Evolutionary conservation across 1,140 invertebrate genomes (phyloP), one percentile per base, ranked within the genome.

Genomic region (Pseudomyrmex concolor): DNA sequence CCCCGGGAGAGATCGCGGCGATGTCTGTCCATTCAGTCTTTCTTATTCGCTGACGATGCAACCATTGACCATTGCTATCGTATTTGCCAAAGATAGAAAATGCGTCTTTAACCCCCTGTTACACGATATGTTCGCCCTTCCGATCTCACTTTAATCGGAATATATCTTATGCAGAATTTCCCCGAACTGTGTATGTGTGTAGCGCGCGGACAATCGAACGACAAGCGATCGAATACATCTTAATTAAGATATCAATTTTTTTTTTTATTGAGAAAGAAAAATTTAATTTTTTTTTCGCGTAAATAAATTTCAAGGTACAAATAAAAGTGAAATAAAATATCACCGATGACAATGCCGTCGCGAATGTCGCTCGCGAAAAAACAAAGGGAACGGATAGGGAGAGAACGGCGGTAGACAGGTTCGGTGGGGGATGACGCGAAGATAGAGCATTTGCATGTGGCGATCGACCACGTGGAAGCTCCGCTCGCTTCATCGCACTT

Each of bases 371-470:
- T 51, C 48, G 34, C 43, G 59, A 62, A 71, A 83, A 87, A 71
- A 62, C 84, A 87, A 55, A 48, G 60, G 54, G 22, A 34, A 34
- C 34, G 34, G 34, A 9, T 59, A 78, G 85, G 84, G 54, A 50
- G 12, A 81, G 68, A 59, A 17, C 63, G n/a, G 63, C 62, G 43
- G 68, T 86, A 76, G 64, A 57, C 68, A 73, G 54, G 22, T 48
- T 87, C 62, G 71, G 72, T n/a, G 86, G 71, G 72, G 84, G 83
- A 85, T 82, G 84, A 74, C 62, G 67, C 63, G 73, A 60, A 63
- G 77, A 87, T 76, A 90, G 88, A 93, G 93, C 93, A 94, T 94
- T 94, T 94, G 92, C 92, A 92, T 94, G 93, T 94, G 93, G 78
- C 87, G 92, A 93, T 93, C 92, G 89, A 64, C 88, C 89, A 91